Base-by-base conservation (phyloP, 92 coral and sea anemone species). In the Siderastrea radians region DNA sequence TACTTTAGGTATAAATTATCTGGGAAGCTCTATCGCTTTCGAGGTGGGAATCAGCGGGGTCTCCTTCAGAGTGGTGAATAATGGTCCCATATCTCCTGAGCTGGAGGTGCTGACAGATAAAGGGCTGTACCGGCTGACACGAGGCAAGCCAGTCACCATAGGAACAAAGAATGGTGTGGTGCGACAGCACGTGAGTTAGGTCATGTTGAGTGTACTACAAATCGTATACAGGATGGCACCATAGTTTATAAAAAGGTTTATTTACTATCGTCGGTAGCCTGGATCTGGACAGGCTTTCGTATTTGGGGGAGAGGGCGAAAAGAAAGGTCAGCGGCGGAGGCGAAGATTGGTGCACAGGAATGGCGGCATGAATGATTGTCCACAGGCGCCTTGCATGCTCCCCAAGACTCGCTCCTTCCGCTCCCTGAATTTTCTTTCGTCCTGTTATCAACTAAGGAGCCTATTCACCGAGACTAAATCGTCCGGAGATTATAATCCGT, bases 61-160 rank as follows among this genome's bases (percentile, higher is more conserved):
- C 52, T 84, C 74, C 26, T 57, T 93, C 48, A 81, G 74, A 26
- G 77, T 93, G 54, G 83, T 77, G 47, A 74, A 69, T 13, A 86
- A 60, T 17, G 92, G 83, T n/a, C 92, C 89, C 49, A 93, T 95
- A 77, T 85, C 96, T 43, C 98, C 98, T 11, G 74, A 79, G 45
- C 76, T 95, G 63, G 98, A 93, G 58, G 93, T 95, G 44, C 19
- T 82, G 38, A 51, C 80, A 17, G 85, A 43, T 12, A 48, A 75
- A 49, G 68, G 75, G 4, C 63, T 46, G 45, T 63, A 86, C 72
- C 75, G 26, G 6, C 88, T 95, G 90, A 89, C 74, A 62, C 80
- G 64, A 17, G 87, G 89, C 67, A 67, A 81, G 74, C 78, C 86
- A 44, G 74, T 94, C 19, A 49, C 74, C 74, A 71, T 92, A 74